phyloP scores from a whole-genome alignment of 2,888 invertebrate species.

The Napeogenes inachia region DNA sequence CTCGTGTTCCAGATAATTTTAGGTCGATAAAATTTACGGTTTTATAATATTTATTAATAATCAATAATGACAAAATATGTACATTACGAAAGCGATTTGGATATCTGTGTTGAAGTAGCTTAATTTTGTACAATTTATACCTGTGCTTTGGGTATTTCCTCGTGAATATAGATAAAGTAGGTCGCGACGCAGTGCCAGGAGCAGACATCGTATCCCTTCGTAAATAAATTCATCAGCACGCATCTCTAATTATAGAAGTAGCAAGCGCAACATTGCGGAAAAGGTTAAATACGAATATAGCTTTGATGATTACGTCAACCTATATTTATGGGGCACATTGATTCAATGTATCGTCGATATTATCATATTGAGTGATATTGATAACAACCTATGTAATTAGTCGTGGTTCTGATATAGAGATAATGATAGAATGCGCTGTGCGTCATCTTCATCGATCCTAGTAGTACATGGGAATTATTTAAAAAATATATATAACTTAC shows the following conservation, averaged over 20 bases:
- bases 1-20: background rate
- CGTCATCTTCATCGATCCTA: constrained; percentile 51
- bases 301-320: constrained; percentile 11
- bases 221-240: constrained; percentile 56
- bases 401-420: constrained; percentile 39
- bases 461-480: constrained; percentile 14
- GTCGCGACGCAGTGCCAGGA: constrained; percentile 56
- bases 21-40: background rate
- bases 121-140: constrained; percentile 3
- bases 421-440: constrained; percentile 39
- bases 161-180: constrained; percentile 43
- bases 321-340: constrained; percentile 3
- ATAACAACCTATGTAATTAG: constrained; percentile 43
- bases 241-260: constrained; percentile 50
- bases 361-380: constrained; percentile 41
- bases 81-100: no score
- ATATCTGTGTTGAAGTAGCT: background rate
- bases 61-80: no score
- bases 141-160: constrained; percentile 18
- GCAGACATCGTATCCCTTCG: constrained; percentile 48
- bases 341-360: constrained; percentile 18
- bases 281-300: no score
- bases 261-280: constrained; percentile 30
- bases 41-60: background rate
- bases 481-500: background rate